Evolutionary conservation across 2,888 invertebrate genomes (phyloP).

Genomic region (Nudaria mundana): DNA sequence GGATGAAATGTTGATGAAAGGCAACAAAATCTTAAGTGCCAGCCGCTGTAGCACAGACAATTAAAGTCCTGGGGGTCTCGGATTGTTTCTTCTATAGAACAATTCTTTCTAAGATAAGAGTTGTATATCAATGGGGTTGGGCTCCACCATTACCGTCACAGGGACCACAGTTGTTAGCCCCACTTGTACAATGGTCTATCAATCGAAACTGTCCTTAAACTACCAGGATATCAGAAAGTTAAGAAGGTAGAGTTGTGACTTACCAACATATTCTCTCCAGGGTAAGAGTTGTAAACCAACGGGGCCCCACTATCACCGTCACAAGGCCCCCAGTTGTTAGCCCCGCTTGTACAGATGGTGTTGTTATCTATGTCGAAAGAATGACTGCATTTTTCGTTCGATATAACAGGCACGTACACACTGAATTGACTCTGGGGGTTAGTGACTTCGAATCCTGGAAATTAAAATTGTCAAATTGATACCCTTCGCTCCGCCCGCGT

Average conservation of each 20-base stretch:
- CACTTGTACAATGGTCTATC: slow-evolving; percentile 34
- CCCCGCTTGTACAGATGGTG: slow-evolving; percentile 31
- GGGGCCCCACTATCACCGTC: slow-evolving; percentile 46
- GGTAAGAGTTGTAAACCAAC: slow-evolving; percentile 15
- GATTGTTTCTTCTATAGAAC: too few relatives aligned
- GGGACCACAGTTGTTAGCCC: slow-evolving; percentile 25
- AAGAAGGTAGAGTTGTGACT: too few relatives aligned
- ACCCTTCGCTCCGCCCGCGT: too few relatives aligned
- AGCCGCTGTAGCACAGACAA: too few relatives aligned
- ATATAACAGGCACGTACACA: slow-evolving; percentile 45
- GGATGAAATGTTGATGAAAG: too few relatives aligned
- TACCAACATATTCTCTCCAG: slow-evolving; percentile 1
- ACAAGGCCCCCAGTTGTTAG: slow-evolving; percentile 32
- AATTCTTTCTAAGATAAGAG: not conserved
- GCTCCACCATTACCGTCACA: slow-evolving; percentile 47
- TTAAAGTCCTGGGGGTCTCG: too few relatives aligned
- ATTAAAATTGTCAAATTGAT: too few relatives aligned
- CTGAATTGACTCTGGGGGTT: slow-evolving; percentile 45
- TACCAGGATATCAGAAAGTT: too few relatives aligned
- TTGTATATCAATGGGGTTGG: slow-evolving; percentile 30
- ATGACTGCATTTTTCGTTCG: slow-evolving; percentile 23
- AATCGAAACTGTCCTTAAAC: too few relatives aligned
- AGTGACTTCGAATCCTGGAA: not conserved
- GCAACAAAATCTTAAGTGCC: too few relatives aligned
- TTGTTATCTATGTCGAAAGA: slow-evolving; percentile 2